Percentiles rank a stretch among this genome's conserved stretches.
Conservation (phyloP, 2,113 vertebrate genomes). For the Neogobius melanostomus region DNA sequence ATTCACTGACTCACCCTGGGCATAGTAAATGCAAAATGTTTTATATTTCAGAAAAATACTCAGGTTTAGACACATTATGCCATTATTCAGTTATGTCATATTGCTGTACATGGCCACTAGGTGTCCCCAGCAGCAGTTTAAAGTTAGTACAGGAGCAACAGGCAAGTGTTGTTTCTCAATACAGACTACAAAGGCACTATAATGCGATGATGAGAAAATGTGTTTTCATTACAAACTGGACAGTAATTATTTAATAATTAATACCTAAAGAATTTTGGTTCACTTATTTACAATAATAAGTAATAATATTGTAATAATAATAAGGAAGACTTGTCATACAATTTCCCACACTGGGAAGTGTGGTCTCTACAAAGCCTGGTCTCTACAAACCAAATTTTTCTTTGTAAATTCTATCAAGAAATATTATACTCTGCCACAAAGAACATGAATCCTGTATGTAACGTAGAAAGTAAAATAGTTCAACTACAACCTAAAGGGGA, state of each 20-base stretch:
- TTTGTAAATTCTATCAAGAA: background rate
- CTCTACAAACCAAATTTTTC: too few species aligned
- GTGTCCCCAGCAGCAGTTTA: conserved; percentile 64
- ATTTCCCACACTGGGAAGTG: background rate
- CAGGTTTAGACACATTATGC: background rate
- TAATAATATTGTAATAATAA: too few species aligned
- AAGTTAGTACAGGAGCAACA: conserved; percentile 16
- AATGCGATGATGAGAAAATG: too few species aligned
- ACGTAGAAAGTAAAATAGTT: background rate
- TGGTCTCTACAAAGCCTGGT: too few species aligned
- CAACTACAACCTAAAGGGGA: too few species aligned
- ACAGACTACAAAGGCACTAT: too few species aligned
- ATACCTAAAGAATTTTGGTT: background rate
- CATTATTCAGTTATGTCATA: conserved; percentile 10
- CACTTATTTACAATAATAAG: background rate
- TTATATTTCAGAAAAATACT: conserved; percentile 7
- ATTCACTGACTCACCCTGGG: background rate
- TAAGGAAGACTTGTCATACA: background rate
- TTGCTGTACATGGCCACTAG: conserved; percentile 66
- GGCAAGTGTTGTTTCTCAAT: background rate
- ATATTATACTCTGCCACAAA: background rate
- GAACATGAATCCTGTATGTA: background rate
- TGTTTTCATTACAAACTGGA: background rate
- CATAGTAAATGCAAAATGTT: conserved; percentile 1
- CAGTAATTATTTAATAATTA: background rate